phyloP scores from a whole-genome alignment of 2,888 invertebrate species.

The Sinhomidia bicolor region DNA sequence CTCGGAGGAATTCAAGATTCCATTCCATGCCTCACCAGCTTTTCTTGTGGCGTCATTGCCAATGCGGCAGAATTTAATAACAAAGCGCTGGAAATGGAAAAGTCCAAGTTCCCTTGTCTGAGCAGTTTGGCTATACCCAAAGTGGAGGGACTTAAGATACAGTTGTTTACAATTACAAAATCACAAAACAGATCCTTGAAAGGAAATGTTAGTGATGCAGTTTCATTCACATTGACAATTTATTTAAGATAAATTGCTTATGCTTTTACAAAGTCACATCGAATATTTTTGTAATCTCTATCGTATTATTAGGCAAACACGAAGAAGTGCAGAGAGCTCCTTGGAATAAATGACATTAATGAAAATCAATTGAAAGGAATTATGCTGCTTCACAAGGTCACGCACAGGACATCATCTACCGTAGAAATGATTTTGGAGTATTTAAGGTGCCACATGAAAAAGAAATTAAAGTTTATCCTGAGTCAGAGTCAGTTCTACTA shows the following conservation, averaged over 20 bases:
- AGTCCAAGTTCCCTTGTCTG: slow-evolving; percentile 68
- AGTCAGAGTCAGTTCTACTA: too few species aligned
- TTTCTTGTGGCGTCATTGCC: slow-evolving; percentile 73
- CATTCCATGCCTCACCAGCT: slow-evolving; percentile 68
- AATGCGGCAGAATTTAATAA: slow-evolving; percentile 49
- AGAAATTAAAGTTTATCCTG: too few species aligned
- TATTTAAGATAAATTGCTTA: too few species aligned
- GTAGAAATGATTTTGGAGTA: slow-evolving; percentile 61
- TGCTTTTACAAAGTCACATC: too few species aligned
- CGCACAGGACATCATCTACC: slow-evolving; percentile 31
- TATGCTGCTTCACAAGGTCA: slow-evolving; percentile 68
- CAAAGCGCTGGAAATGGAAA: slow-evolving; percentile 70
- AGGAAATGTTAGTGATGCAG: slow-evolving; percentile 61
- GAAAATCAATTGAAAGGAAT: slow-evolving; percentile 77
- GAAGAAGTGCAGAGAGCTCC: slow-evolving; percentile 68
- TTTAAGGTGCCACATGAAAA: too few species aligned
- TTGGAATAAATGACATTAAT: slow-evolving; percentile 57
- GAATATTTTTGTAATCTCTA: background rate
- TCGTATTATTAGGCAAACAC: slow-evolving; percentile 59
- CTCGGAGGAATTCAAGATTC: slow-evolving; percentile 1
- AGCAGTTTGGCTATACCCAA: slow-evolving; percentile 75
- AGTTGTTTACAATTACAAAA: slow-evolving; percentile 66
- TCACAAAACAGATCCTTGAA: slow-evolving; percentile 55
- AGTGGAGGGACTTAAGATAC: slow-evolving; percentile 73
- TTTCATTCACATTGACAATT: background rate